phyloP scores from a whole-genome alignment of 2,113 vertebrate species.

The Ctenomys sociabilis region DNA sequence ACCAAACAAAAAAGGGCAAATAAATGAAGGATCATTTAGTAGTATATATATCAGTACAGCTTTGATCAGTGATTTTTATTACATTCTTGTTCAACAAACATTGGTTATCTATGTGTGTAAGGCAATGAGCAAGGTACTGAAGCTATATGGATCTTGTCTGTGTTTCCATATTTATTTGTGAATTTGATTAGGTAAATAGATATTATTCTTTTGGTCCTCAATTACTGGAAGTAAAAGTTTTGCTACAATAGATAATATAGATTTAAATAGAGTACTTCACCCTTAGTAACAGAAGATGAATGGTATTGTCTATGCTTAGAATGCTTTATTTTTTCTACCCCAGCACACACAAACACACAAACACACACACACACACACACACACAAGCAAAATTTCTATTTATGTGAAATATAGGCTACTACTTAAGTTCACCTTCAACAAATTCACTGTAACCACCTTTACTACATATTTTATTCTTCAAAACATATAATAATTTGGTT shows the following conservation, averaged over 20 bases:
- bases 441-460: neutral
- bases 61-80: neutral
- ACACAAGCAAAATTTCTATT: neutral
- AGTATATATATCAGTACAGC: no score
- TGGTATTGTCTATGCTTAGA: neutral
- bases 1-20: no score
- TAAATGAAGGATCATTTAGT: no score
- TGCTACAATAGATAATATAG: neutral
- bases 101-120: neutral
- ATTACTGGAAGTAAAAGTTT: neutral
- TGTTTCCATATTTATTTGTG: neutral
- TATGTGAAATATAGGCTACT: neutral
- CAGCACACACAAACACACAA: neutral
- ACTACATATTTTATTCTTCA: conserved; percentile 44
- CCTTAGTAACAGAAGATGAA: neutral
- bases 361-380: neutral
- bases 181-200: neutral
- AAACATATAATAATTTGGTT: conserved; percentile 40
- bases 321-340: neutral
- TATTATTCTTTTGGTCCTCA: neutral
- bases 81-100: neutral
- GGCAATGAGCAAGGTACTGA: neutral
- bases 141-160: neutral
- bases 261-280: neutral
- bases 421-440: neutral